Conservation (phyloP, 2,888 invertebrate species). For the Aspidiotus rigidus region DNA sequence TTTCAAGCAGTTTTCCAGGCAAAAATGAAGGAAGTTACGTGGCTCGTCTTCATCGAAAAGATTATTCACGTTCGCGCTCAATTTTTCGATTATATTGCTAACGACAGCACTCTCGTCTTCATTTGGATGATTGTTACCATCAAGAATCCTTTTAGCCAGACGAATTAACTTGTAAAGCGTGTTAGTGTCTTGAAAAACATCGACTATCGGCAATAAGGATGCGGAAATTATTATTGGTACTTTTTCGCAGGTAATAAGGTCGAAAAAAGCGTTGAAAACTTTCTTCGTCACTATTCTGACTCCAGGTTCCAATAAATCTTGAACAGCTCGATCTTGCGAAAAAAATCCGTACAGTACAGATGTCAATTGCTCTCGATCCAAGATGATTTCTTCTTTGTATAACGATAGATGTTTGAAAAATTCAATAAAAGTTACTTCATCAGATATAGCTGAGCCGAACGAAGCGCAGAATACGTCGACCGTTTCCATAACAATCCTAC, state of each 20-base stretch:
- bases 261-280: conserved; percentile 40
- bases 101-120: conserved; percentile 10
- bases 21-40: conserved; percentile 6
- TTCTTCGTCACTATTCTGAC: conserved; percentile 37
- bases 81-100: conserved; percentile 22
- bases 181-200: conserved; percentile 40
- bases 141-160: not conserved
- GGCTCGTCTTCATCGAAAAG: not conserved
- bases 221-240: conserved; percentile 46
- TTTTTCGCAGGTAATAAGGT: conserved; percentile 43
- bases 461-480: conserved; percentile 43
- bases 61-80: conserved; percentile 5
- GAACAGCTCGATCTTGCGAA: conserved; percentile 15
- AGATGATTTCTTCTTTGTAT: conserved; percentile 52
- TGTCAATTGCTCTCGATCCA: conserved; percentile 59
- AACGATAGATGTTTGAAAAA: conserved; percentile 47
- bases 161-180: not conserved
- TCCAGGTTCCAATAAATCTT: conserved; percentile 5
- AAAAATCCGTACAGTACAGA: conserved; percentile 39
- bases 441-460: conserved; percentile 26
- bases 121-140: not conserved
- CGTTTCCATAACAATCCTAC: conserved; percentile 51
- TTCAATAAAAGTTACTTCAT: conserved; percentile 29
- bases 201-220: conserved; percentile 46
- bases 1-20: conserved; percentile 7